Conservation (phyloP, 1,140 invertebrate species). For the Papilio polyxenes region DNA sequence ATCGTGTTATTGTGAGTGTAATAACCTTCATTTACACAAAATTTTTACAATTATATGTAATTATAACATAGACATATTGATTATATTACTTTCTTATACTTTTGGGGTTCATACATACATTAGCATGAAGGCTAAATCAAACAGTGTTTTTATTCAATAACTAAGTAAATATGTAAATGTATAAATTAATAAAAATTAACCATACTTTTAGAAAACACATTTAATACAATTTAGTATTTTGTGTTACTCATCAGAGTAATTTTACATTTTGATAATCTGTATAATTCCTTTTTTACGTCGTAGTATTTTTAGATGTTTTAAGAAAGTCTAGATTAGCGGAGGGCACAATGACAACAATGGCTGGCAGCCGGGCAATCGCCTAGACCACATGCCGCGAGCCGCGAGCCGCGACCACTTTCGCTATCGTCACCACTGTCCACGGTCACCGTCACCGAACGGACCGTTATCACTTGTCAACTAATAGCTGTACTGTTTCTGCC, state of each 20-base stretch:
- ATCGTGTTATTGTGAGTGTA: constrained; percentile 33
- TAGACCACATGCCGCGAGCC: constrained; percentile 42
- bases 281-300: too few species aligned
- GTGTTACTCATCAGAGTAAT: too few species aligned
- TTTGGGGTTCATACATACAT: neutral
- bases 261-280: too few species aligned
- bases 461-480: constrained; percentile 46
- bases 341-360: constrained; percentile 13
- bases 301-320: constrained; percentile 8
- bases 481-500: constrained; percentile 25
- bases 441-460: constrained; percentile 50
- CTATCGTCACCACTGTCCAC: constrained; percentile 60
- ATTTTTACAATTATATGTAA: constrained; percentile 6
- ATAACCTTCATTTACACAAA: constrained; percentile 35
- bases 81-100: neutral
- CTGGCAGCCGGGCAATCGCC: constrained; percentile 54
- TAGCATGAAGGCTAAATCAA: neutral
- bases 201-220: too few species aligned
- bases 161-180: too few species aligned
- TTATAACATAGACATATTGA: neutral
- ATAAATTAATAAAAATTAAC: too few species aligned
- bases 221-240: too few species aligned
- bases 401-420: constrained; percentile 62
- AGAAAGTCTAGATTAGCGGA: constrained; percentile 14
- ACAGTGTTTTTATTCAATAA: neutral